These are phyloP conservation scores for Steinernema scapterisci DNA, from an alignment of 2,888 invertebrate species.

Conservation along the genomic window DNA sequence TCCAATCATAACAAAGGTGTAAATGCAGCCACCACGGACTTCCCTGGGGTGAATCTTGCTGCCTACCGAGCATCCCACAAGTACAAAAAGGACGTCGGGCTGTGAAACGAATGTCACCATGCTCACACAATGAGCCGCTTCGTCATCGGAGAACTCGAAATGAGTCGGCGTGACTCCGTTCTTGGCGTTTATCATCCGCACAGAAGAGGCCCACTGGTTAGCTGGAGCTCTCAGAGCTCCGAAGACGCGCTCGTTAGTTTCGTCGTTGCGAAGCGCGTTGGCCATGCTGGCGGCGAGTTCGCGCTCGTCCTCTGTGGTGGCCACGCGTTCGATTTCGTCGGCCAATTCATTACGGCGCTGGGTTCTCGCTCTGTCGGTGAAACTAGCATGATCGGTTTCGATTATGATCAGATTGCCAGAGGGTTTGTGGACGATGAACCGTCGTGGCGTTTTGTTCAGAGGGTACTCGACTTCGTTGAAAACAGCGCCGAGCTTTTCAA, in stretches of 20 bases:
- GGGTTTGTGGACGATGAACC: conserved; percentile 81
- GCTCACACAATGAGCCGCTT: conserved; percentile 83
- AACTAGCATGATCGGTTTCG: conserved; percentile 97
- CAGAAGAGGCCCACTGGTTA: conserved; percentile 77
- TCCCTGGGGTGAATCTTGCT: conserved; percentile 80
- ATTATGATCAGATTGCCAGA: conserved; percentile 86
- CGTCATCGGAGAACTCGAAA: conserved; percentile 88
- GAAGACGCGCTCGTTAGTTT: conserved; percentile 87
- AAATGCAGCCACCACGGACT: conserved; percentile 61
- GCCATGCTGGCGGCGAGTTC: conserved; percentile 96
- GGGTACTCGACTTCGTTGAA: conserved; percentile 91
- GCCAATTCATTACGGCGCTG: conserved; percentile 93
- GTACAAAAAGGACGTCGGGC: conserved; percentile 74
- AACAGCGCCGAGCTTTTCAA: conserved; percentile 96
- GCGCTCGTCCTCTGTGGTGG: conserved; percentile 84
- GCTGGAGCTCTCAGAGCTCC: conserved; percentile 88
- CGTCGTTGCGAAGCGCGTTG: conserved; percentile 88
- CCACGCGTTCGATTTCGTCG: conserved; percentile 74
- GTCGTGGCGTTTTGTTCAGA: conserved; percentile 86
- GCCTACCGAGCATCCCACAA: conserved; percentile 90
- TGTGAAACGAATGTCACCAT: conserved; percentile 80
- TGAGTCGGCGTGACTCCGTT: conserved; percentile 79
- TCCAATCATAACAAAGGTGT: conserved; percentile 64
- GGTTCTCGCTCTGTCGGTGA: conserved; percentile 93
- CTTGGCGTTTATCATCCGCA: conserved; percentile 85